Base-by-base conservation (phyloP, 2,888 invertebrate species). In the Tetanocera ferruginea region DNA sequence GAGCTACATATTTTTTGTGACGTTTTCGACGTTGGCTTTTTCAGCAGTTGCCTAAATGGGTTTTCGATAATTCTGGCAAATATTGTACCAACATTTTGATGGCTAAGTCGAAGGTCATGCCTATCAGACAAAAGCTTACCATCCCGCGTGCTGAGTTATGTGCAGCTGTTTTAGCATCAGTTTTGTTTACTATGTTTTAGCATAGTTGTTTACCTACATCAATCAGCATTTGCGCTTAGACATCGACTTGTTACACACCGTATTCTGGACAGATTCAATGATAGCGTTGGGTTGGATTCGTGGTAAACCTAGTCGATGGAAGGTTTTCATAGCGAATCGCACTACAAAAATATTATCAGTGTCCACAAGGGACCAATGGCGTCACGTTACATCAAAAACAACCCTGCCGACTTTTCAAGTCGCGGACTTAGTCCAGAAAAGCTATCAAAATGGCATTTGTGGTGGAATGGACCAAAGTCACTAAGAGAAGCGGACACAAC, bases 81-180 rank as follows among this genome's bases (percentile, higher is more conserved):
- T 49, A 52, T 70, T 14, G 62, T 51, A 43, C 64, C 49, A 78
- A 34, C 75, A 60, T 14, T n/a, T n/a, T n/a, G n/a, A n/a, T n/a
- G n/a, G n/a, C n/a, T n/a, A n/a, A n/a, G n/a, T n/a, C n/a, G n/a
- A 78, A 70, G 43, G 25, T 75, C 11, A 70, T 75, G 31, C 31
- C 31, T 34, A 5, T n/a, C n/a, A n/a, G n/a, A n/a, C n/a, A n/a
- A n/a, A n/a, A n/a, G n/a, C n/a, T n/a, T n/a, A n/a, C n/a, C 2
- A 78, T 71, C 28, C 75, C 78, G 11, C 74, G 70, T 17, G 70
- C 78, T 6, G 69, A 78, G 37, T 62, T 78, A 70, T 70, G 62
- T 43, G 78, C 69, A 14, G 62, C 78, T 8, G 62, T 70, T 23
- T 43, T 75, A 62, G 66, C 70, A 23, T 17, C 17, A 4, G n/a